Percentiles rank a stretch among this genome's conserved stretches.
phyloP scores from a whole-genome alignment of 2,113 vertebrate genomes.

The Uropsilus gracilis region DNA sequence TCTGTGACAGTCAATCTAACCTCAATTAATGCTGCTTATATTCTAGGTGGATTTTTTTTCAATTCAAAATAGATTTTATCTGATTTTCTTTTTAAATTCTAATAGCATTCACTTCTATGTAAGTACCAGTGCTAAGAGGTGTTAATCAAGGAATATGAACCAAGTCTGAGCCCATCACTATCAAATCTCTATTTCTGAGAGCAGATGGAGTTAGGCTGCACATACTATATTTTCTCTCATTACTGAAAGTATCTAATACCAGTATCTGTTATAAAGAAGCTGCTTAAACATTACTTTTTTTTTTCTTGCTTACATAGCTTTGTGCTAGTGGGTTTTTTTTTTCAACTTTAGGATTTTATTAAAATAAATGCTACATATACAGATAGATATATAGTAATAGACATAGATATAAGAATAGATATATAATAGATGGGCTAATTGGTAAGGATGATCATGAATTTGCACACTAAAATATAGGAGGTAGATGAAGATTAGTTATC shows the following conservation, averaged over 20 bases:
- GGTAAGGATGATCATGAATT: not conserved
- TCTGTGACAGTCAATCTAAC: not conserved
- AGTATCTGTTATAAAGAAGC: not conserved
- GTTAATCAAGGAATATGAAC: constrained; percentile 26
- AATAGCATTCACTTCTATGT: not conserved
- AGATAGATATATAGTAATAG: not conserved
- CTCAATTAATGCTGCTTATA: not conserved
- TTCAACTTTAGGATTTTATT: not conserved
- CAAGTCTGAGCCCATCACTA: not conserved
- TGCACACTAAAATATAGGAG: not conserved
- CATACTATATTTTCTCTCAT: not conserved
- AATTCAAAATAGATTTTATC: constrained; percentile 25
- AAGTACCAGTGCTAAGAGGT: constrained; percentile 56
- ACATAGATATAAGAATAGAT: not conserved
- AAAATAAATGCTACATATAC: not conserved
- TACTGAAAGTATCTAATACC: not conserved
- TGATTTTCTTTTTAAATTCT: constrained; percentile 56
- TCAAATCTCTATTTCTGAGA: not conserved
- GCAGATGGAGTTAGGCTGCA: not conserved
- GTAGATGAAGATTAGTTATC: not conserved
- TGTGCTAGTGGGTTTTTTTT: not conserved
- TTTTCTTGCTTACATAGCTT: constrained; percentile 41
- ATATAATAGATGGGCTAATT: not conserved
- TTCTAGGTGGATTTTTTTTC: not conserved
- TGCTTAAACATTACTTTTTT: not conserved